These are phyloP conservation scores for Matsumurasca onukii DNA, from an alignment of 1,140 invertebrate species.

Conservation along the genomic window DNA sequence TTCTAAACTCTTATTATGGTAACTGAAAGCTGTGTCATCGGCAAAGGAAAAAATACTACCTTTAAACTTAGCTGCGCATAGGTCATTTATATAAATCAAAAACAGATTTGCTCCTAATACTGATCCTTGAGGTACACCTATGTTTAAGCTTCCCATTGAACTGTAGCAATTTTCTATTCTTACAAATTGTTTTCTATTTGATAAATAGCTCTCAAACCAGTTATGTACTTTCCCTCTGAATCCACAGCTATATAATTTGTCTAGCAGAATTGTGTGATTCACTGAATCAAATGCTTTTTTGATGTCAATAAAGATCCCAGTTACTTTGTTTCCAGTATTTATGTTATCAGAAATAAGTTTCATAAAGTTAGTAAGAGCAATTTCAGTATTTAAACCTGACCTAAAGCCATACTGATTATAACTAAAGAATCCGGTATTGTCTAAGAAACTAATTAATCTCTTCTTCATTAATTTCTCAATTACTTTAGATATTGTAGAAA, in stretches of 20 bases:
- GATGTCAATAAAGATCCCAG: background rate
- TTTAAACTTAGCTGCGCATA: background rate
- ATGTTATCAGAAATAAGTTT: no score
- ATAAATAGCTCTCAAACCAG: background rate
- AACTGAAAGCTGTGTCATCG: no score
- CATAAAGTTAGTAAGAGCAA: no score
- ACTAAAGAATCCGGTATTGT: background rate
- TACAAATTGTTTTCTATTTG: background rate
- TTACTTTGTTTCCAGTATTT: background rate
- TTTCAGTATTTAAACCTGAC: no score
- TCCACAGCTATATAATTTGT: background rate
- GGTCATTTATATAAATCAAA: no score
- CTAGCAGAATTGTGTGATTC: background rate
- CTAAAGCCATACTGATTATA: no score
- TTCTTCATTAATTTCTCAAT: background rate
- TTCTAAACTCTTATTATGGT: no score
- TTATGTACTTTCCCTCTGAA: no score
- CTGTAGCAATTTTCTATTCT: no score
- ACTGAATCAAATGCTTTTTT: background rate
- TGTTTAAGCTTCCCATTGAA: no score
- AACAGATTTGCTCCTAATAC: slow-evolving; percentile 3
- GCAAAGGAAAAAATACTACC: background rate
- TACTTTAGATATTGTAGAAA: no score
- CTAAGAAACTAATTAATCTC: background rate
- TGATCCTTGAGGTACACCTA: no score